These are phyloP conservation scores for Helogale parvula DNA, from an alignment of 2,113 vertebrate genomes.

Conservation along the genomic window DNA sequence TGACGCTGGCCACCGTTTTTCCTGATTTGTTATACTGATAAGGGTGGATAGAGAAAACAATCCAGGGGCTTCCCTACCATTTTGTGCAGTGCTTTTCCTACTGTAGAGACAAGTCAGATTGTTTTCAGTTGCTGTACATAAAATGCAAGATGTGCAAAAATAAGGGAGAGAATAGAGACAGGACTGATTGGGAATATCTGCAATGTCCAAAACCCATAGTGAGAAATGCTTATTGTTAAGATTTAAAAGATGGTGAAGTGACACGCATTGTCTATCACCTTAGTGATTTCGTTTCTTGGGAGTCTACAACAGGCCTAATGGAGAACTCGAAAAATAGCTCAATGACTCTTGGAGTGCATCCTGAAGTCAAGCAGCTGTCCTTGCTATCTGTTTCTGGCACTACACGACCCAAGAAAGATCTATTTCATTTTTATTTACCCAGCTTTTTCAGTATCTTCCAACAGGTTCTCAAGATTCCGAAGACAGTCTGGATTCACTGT, in stretches of 20 bases:
- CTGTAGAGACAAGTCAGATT: background rate
- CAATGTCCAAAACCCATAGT: background rate
- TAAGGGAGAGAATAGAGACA: background rate
- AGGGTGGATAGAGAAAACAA: background rate
- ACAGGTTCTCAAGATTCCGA: background rate
- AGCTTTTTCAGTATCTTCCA: background rate
- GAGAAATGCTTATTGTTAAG: background rate
- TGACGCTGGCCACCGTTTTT: background rate
- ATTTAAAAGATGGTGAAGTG: background rate
- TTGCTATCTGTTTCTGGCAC: background rate
- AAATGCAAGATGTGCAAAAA: constrained; percentile 38
- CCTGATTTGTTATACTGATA: background rate
- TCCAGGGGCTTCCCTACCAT: background rate
- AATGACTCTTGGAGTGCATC: background rate
- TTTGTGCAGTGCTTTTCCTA: background rate
- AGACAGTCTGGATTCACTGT: background rate
- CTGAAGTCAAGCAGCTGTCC: background rate
- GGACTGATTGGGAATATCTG: background rate
- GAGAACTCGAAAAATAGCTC: background rate
- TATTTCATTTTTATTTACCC: background rate
- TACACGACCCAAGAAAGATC: background rate
- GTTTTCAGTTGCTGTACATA: constrained; percentile 12
- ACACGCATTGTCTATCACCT: background rate
- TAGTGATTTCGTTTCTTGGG: background rate
- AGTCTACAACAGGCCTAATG: background rate